Percentiles rank a stretch among this genome's conserved stretches.
These are phyloP conservation scores for Calyptomena viridis DNA, from an alignment of 2,113 vertebrate genomes.

Conservation along the genomic window DNA sequence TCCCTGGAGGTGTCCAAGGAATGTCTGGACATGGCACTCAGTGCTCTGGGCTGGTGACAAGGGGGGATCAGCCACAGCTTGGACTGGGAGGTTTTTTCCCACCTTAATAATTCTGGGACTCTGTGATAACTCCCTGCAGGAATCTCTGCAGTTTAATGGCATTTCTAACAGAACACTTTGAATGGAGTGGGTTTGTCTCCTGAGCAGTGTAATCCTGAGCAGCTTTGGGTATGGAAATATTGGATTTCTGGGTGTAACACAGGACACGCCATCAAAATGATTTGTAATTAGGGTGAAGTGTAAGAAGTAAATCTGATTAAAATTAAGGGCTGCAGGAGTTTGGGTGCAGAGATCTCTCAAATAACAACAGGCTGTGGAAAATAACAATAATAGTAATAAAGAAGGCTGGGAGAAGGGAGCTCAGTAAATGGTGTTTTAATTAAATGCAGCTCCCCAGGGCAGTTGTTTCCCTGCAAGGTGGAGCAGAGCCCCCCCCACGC, in stretches of 20 bases:
- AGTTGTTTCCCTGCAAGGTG: background rate
- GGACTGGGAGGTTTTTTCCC: background rate
- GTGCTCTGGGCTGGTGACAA: too few species aligned
- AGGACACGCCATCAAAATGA: background rate
- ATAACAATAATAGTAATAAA: background rate
- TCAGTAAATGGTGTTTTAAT: background rate
- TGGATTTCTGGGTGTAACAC: background rate
- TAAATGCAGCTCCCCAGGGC: background rate
- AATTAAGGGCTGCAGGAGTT: background rate
- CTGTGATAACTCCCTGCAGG: background rate
- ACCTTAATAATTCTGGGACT: background rate
- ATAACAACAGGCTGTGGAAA: background rate
- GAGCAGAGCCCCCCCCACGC: background rate
- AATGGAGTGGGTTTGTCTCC: background rate
- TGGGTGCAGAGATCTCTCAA: background rate
- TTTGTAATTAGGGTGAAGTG: background rate
- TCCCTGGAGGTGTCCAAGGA: background rate
- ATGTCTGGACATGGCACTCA: background rate
- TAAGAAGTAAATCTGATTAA: constrained; percentile 1
- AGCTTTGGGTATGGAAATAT: background rate
- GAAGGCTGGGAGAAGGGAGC: background rate
- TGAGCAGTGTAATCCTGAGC: background rate
- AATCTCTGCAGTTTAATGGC: background rate
- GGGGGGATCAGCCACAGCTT: background rate
- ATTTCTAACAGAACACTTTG: background rate